A percentile compares a stretch with the other conserved stretches of the same genome.
These are phyloP conservation scores for Capromys pilorides DNA, from an alignment of 2,797 vertebrate genomes.

Conservation along the genomic window DNA sequence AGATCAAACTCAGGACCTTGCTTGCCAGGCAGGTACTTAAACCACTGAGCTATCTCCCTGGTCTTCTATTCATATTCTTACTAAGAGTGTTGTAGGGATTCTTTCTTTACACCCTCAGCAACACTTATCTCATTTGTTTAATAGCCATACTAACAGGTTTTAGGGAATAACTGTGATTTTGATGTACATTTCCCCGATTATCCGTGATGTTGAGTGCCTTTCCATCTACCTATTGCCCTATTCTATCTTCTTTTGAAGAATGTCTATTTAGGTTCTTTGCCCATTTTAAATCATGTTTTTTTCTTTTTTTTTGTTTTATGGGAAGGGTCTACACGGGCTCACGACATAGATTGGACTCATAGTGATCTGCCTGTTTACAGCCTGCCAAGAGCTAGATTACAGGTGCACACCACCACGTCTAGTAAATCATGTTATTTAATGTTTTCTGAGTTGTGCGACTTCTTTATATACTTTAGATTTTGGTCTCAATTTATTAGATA, in stretches of 20 bases:
- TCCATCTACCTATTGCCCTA: not conserved
- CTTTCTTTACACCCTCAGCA: not conserved
- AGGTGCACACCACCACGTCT: too few relatives aligned
- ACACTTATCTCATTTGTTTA: not conserved
- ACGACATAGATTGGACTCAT: too few relatives aligned
- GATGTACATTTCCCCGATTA: not conserved
- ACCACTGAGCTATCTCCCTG: too few relatives aligned
- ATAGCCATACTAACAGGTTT: not conserved
- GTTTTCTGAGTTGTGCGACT: not conserved
- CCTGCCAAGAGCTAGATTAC: too few relatives aligned
- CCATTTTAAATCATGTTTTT: not conserved
- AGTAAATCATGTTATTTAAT: not conserved
- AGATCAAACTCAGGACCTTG: too few relatives aligned
- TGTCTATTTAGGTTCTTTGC: not conserved
- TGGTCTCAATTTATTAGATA: not conserved
- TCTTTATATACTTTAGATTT: not conserved
- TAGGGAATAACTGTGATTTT: not conserved
- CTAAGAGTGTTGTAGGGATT: not conserved
- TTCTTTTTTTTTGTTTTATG: too few relatives aligned
- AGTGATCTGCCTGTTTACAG: too few relatives aligned
- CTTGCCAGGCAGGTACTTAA: too few relatives aligned
- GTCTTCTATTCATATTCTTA: not conserved
- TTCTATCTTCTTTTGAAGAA: constrained; percentile 2
- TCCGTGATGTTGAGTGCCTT: not conserved
- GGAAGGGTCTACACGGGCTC: too few relatives aligned